These are phyloP conservation scores for Melospiza georgiana DNA, from an alignment of 2,113 vertebrate genomes.

Conservation along the genomic window DNA sequence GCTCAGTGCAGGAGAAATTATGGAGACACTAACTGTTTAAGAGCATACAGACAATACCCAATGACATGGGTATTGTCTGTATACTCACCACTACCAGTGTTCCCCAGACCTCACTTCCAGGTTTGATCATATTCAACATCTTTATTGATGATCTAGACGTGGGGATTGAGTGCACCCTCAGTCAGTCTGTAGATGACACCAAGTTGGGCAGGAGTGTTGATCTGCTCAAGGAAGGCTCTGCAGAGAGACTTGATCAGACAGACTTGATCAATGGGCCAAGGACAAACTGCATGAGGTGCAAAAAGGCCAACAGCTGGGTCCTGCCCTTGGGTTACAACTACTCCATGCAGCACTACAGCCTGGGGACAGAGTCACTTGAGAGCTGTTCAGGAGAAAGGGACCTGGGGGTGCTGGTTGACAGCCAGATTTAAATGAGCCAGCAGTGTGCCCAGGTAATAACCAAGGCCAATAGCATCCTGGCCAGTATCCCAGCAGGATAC, in stretches of 20 bases:
- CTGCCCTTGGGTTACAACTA: neutral
- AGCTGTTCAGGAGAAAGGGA: neutral
- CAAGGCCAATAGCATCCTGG: neutral
- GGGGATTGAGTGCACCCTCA: neutral
- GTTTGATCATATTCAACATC: neutral
- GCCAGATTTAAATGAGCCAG: neutral
- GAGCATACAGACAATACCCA: neutral
- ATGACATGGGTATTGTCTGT: neutral
- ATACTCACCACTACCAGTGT: neutral
- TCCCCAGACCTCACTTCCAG: neutral
- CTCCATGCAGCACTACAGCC: neutral
- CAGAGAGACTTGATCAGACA: neutral
- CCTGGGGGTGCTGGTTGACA: neutral
- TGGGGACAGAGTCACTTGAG: fast-evolving
- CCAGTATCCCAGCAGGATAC: neutral
- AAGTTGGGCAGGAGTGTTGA: neutral
- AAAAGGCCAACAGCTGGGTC: too few relatives aligned
- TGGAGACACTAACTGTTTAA: neutral
- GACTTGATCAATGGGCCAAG: neutral
- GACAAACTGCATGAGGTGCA: neutral
- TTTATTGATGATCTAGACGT: neutral
- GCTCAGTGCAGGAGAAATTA: neutral
- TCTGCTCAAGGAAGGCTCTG: neutral
- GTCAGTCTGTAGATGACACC: neutral
- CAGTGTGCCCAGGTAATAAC: neutral